These are phyloP conservation scores for Trypoxylon attenuatum DNA, from an alignment of 2,888 invertebrate genomes.

Conservation along the genomic window DNA sequence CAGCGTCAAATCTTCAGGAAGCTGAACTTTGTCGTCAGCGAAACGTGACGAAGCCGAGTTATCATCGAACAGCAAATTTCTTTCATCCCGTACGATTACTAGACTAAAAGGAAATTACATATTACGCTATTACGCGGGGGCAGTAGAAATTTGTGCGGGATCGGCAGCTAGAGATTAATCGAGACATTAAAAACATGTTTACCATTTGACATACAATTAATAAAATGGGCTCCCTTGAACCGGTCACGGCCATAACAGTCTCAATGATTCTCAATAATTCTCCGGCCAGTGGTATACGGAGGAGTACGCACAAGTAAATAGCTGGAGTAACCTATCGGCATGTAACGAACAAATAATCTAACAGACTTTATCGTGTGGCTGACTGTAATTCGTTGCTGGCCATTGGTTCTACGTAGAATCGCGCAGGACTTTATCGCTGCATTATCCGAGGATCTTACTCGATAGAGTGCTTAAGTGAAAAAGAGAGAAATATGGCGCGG, in stretches of 20 bases:
- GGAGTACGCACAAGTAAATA: background rate
- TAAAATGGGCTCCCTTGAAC: background rate
- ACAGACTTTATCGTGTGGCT: too few relatives aligned
- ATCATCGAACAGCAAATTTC: too few relatives aligned
- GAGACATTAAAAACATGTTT: background rate
- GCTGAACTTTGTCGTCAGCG: too few relatives aligned
- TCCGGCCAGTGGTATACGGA: background rate
- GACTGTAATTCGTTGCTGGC: background rate
- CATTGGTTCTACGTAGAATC: background rate
- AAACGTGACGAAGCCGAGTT: too few relatives aligned
- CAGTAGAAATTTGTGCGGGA: too few relatives aligned
- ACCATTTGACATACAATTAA: background rate
- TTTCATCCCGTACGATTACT: too few relatives aligned
- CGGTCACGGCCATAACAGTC: background rate
- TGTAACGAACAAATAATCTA: too few relatives aligned
- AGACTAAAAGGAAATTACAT: too few relatives aligned
- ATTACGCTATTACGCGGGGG: too few relatives aligned
- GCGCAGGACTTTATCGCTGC: constrained; percentile 5
- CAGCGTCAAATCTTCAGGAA: too few relatives aligned
- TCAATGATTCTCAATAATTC: background rate
- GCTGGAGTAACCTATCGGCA: too few relatives aligned
- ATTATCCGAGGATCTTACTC: constrained; percentile 11
- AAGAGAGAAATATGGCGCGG: constrained; percentile 25
- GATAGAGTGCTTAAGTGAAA: constrained; percentile 21
- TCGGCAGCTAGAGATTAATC: too few relatives aligned